Evolutionary conservation across 2,888 invertebrate genomes (phyloP), one percentile per base, ranked within the genome.

Genomic region (Fabriciana adippe): DNA sequence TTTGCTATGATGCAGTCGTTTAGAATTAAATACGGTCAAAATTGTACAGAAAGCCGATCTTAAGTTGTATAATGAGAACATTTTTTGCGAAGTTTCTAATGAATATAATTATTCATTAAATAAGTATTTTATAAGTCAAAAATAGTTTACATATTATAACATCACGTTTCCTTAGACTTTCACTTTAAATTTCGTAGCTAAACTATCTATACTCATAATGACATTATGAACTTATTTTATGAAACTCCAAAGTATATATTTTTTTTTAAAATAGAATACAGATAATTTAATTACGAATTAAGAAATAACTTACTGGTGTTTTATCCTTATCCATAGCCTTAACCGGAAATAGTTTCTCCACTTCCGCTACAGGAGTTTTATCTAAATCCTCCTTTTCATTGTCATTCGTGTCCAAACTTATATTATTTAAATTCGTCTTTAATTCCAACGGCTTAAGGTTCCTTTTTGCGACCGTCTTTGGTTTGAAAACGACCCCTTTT

Each of bases 401-500:
- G 68, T 94, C 94, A 74, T 92, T 94, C 67, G 93, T 94, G 61
- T 90, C 92, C 74, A 90, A 67, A 26, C 75, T 82, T 4, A 87
- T 81, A 72, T 78, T 84, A 72, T 90, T 88, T 84, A 94, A 75
- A 83, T 92, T 91, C 1, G 89, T 90, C 81, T 93, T 94, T 67
- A 94, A 80, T 69, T 94, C 94, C 66, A 94, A 75, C 0, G 94
- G 94, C 79, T 94, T 93, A 54, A 94, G 83, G 77, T 88, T 92
- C 75, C 85, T 83, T 79, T 89, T 91, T 18, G 89, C 86, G 6
- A 89, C 74, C 16, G 87, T 87, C 74, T 85, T 87, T 0, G 90
- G 82, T 47, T 89, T 89, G 63, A 90, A 87, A 14, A 84, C 76
- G 0, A 86, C 74, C 13, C 75, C 59, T 64, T 76, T 76, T 16